Base-by-base conservation (phyloP, 2,888 invertebrate genomes). In the Cremastobaeus sp. region DNA sequence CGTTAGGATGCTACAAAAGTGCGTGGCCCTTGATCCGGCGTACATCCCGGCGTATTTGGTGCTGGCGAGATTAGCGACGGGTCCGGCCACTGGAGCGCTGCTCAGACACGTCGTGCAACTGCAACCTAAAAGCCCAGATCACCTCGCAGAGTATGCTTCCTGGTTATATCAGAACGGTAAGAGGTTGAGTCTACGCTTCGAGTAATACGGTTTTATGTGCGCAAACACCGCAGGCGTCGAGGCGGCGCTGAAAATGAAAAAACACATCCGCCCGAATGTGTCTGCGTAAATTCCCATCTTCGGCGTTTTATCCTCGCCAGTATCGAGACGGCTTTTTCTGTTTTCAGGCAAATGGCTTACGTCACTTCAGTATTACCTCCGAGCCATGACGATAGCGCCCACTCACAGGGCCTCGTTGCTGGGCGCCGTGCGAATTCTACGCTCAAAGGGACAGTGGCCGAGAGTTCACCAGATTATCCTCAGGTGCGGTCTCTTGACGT, bases 31-130 rank as follows among this genome's bases (percentile, higher is more conserved):
- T 60, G 93, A 93, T 83, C 92, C 92, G 0, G 89, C 91, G 54
- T 94, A 93, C 83, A 91, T 92, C 0, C 92, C 92, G 34, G 93
- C 93, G 0, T 92, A 93, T 84, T 83, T 93, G 72, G 92, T 93
- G 78, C 88, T 94, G 64, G 90, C 92, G 1, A 89, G 91, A 68
- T 84, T 94, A 50, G 88, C 89, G 11, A 90, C 89, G 14, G 91
- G 91, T 48, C 85, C 88, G 1, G 89, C 90, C 41, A 90, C 91
- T 45, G 90, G 91, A 8, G 86, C 88, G 41, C 88, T 93, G 11
- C 85, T 93, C 47, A 89, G 90, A 76, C 91, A 90, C 83, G 90
- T 93, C 15, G 89, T 92, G n/a, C 89, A 90, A 28, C 86, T 94
- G 52, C 93, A 93, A 79, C 92, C 93, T 0, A 88, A 86, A 52